Percentiles rank a stretch among this genome's conserved stretches.
Evolutionary conservation across 2,797 vertebrate species (phyloP).

Genomic region (Micrastur ruficollis): DNA sequence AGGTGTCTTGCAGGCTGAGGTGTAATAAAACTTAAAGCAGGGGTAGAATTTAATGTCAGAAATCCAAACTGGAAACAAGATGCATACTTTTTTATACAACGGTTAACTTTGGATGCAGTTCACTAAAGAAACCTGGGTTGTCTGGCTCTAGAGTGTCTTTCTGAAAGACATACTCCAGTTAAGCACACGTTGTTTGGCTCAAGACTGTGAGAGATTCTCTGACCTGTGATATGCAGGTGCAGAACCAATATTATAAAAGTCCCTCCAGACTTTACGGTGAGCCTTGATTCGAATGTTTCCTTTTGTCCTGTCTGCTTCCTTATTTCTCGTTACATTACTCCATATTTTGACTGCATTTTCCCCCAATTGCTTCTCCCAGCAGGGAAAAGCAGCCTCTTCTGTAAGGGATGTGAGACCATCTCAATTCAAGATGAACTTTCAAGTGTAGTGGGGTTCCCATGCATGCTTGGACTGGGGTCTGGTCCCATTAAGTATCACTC

Average conservation of each 20-base stretch:
- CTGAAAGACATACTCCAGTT: constrained; percentile 16
- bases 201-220: constrained; percentile 23
- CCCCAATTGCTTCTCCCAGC: not conserved
- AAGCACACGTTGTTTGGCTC: constrained; percentile 31
- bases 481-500: not conserved
- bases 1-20: not conserved
- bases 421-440: not conserved
- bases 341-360: not conserved
- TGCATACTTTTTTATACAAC: not conserved
- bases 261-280: not conserved
- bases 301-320: constrained; percentile 56
- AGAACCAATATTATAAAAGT: not conserved
- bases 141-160: constrained; percentile 37
- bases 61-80: constrained; percentile 17
- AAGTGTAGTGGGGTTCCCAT: rapidly evolving
- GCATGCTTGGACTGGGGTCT: not conserved
- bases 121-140: not conserved
- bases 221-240: constrained; percentile 45
- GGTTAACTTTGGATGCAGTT: constrained; percentile 29
- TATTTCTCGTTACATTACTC: not conserved
- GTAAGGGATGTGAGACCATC: not conserved
- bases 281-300: not conserved
- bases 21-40: not conserved
- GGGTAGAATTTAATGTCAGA: not conserved
- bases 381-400: not conserved